These are phyloP conservation scores for Camptogramma bilineatum DNA, from an alignment of 2,888 invertebrate species.

Conservation along the genomic window DNA sequence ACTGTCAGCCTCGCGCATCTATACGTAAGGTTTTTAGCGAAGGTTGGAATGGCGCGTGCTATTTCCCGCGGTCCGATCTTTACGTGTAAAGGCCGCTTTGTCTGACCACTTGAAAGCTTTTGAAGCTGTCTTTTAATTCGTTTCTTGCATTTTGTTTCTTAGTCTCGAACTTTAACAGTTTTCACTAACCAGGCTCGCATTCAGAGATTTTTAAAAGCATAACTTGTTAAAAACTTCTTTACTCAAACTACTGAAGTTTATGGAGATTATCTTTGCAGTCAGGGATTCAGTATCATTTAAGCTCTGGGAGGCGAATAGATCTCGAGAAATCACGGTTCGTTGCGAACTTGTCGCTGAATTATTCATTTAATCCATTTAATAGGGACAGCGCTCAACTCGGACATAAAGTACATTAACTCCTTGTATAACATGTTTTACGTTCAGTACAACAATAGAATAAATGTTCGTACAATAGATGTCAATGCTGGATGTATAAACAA, in stretches of 20 bases:
- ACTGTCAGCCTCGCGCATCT: too few relatives aligned
- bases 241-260: conserved; percentile 19
- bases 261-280: conserved; percentile 21
- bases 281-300: conserved; percentile 36
- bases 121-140: background rate
- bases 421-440: conserved; percentile 41
- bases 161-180: conserved; percentile 1
- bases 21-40: too few relatives aligned
- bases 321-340: conserved; percentile 56
- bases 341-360: conserved; percentile 69
- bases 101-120: too few relatives aligned
- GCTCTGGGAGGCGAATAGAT: conserved; percentile 35
- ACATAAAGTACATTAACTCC: conserved; percentile 50
- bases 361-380: conserved; percentile 82
- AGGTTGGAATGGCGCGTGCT: too few relatives aligned
- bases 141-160: background rate
- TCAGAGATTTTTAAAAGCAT: conserved; percentile 10
- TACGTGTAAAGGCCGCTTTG: too few relatives aligned
- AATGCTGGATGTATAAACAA: conserved; percentile 17
- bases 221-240: conserved; percentile 25
- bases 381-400: conserved; percentile 54
- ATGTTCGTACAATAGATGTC: conserved; percentile 26
- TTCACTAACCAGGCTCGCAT: background rate
- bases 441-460: conserved; percentile 36
- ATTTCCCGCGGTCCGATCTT: too few relatives aligned